Evolutionary conservation across 2,888 invertebrate genomes (phyloP).

Genomic region (Drosophila meridionalis): DNA sequence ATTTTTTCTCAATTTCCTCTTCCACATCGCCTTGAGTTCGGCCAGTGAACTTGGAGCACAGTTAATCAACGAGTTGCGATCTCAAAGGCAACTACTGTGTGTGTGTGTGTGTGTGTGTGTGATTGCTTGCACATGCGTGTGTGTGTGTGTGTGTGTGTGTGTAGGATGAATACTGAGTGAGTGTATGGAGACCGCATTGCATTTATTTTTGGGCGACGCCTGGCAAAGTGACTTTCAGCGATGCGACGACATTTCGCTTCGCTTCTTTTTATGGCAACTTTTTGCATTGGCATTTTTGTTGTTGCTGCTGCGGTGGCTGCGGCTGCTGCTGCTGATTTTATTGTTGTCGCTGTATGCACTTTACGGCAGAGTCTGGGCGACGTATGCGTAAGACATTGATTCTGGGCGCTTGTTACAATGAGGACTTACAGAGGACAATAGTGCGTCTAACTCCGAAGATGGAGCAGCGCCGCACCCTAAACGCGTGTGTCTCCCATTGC

Average conservation of each 20-base stretch:
- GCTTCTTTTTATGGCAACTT: slow-evolving; percentile 75
- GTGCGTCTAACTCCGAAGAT: slow-evolving; percentile 82
- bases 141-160: slow-evolving; percentile 24
- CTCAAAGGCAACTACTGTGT: slow-evolving; percentile 41
- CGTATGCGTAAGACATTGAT: slow-evolving; percentile 80
- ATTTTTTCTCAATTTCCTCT: slow-evolving; percentile 58
- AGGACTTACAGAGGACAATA: slow-evolving; percentile 85
- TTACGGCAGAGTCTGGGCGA: slow-evolving; percentile 57
- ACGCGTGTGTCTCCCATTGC: slow-evolving; percentile 7
- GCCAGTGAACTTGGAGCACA: slow-evolving; percentile 64
- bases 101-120: slow-evolving; percentile 7
- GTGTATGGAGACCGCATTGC: slow-evolving; percentile 61
- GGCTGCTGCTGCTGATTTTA: slow-evolving; percentile 30
- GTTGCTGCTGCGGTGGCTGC: slow-evolving; percentile 20
- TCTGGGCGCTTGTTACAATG: slow-evolving; percentile 85
- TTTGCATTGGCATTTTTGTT: slow-evolving; percentile 62
- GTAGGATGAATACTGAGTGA: slow-evolving; percentile 52
- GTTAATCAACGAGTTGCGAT: slow-evolving; percentile 69
- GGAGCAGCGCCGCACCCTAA: slow-evolving; percentile 50
- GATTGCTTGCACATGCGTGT: slow-evolving; percentile 4
- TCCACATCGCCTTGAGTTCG: slow-evolving; percentile 61
- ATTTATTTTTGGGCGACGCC: slow-evolving; percentile 77
- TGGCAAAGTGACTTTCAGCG: slow-evolving; percentile 51
- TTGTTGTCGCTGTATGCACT: slow-evolving; percentile 61
- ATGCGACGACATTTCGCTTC: slow-evolving; percentile 60